Evolutionary conservation across 2,797 vertebrate species (phyloP).

Genomic region (Leptatherina wallacei): DNA sequence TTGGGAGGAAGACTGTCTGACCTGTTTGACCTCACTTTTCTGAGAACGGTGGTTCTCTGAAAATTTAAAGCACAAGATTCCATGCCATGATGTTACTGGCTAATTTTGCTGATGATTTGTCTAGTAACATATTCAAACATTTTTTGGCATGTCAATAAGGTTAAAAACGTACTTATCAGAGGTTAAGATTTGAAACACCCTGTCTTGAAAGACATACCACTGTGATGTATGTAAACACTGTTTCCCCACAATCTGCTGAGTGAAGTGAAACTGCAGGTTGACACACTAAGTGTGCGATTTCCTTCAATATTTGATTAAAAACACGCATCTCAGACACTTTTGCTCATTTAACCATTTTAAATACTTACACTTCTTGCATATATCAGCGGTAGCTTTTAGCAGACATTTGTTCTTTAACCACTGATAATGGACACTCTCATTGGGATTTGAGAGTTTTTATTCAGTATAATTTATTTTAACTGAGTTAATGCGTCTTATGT

Average conservation of each 20-base stretch:
- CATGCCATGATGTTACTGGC: background rate
- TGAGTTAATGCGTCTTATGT: conserved; percentile 76
- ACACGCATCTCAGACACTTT: conserved; percentile 11
- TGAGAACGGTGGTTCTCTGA: background rate
- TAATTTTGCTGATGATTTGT: background rate
- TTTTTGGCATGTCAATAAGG: too few relatives aligned
- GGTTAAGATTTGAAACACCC: background rate
- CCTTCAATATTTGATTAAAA: conserved; percentile 15
- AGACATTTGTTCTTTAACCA: conserved; percentile 45
- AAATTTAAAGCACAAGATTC: background rate
- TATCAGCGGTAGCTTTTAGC: conserved; percentile 22
- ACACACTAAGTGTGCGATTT: conserved; percentile 22
- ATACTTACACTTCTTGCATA: background rate
- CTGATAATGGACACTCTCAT: conserved; percentile 39
- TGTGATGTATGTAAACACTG: background rate
- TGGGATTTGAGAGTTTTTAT: conserved; percentile 65
- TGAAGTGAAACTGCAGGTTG: conserved; percentile 6
- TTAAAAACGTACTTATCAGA: too few relatives aligned
- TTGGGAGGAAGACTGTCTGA: too few relatives aligned
- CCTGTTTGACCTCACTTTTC: background rate
- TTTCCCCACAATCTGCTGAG: background rate
- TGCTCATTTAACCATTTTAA: conserved; percentile 2
- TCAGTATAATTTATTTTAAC: conserved; percentile 80
- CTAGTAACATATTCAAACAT: too few relatives aligned
- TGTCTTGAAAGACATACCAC: background rate